Evolutionary conservation across 2,888 invertebrate species (phyloP).

Genomic region (Isotomurus palustris): DNA sequence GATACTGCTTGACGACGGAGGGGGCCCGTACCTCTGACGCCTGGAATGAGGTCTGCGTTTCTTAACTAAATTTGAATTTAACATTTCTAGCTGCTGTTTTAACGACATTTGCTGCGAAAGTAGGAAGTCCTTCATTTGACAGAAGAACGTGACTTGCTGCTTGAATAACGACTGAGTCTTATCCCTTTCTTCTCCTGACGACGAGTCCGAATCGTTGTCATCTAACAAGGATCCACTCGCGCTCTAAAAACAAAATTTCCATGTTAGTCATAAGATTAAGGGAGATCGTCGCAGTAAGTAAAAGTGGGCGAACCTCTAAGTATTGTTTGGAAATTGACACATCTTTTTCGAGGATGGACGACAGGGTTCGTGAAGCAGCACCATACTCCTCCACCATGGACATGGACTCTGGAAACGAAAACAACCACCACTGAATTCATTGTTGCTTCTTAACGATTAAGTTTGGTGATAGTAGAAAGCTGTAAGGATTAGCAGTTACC

Average conservation of each 20-base stretch:
- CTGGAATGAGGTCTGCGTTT: constrained; percentile 20
- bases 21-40: constrained; percentile 10
- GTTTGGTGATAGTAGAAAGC: not conserved
- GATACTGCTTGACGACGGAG: constrained; percentile 22
- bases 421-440: not conserved
- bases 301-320: constrained; percentile 21
- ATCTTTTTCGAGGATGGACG: constrained; percentile 35
- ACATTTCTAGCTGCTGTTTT: constrained; percentile 40
- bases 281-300: not conserved
- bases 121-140: constrained; percentile 43
- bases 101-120: constrained; percentile 41
- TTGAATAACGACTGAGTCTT: constrained; percentile 33
- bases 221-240: constrained; percentile 17
- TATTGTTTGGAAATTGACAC: constrained; percentile 27
- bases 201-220: constrained; percentile 31
- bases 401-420: constrained; percentile 34
- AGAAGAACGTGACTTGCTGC: constrained; percentile 42
- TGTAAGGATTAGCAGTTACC: constrained; percentile 22
- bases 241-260: not conserved
- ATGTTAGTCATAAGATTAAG: not conserved
- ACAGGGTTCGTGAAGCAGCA: constrained; percentile 36
- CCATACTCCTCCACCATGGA: constrained; percentile 37
- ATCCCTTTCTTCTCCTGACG: constrained; percentile 34
- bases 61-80: constrained; percentile 41
- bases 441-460: not conserved